phyloP scores from a whole-genome alignment of 2,113 vertebrate species.

The Damaliscus lunatus region DNA sequence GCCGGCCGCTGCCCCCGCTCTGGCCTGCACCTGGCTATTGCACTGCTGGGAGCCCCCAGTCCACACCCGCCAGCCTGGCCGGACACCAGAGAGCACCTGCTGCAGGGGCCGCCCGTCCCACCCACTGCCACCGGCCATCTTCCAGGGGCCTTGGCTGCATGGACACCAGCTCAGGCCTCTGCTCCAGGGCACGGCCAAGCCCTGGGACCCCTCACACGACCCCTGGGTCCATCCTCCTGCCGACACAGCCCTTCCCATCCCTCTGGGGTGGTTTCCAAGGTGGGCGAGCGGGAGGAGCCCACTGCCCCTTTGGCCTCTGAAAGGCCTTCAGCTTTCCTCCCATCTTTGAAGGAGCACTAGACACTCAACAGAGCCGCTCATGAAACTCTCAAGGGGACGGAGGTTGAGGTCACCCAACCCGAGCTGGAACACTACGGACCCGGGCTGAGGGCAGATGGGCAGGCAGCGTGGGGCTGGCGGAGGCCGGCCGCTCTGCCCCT shows the following conservation, averaged over 20 bases:
- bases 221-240: neutral
- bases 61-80: neutral
- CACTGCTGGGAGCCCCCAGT: neutral
- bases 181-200: neutral
- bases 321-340: neutral
- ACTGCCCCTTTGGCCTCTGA: neutral
- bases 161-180: neutral
- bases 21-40: neutral
- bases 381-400: neutral
- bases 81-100: neutral
- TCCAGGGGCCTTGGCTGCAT: neutral
- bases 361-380: too few species aligned
- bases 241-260: accelerated
- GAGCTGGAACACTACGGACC: neutral
- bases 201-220: accelerated
- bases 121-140: neutral
- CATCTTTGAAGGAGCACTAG: neutral
- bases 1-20: neutral
- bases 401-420: neutral
- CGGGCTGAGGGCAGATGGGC: neutral
- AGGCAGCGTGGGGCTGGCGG: neutral
- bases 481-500: neutral
- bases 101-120: neutral
- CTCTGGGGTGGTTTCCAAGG: accelerated
- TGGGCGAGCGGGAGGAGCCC: accelerated